A percentile compares a stretch with the other conserved stretches of the same genome.
phyloP scores from a whole-genome alignment of 2,113 vertebrate genomes.

The Alaudala cheleensis region DNA sequence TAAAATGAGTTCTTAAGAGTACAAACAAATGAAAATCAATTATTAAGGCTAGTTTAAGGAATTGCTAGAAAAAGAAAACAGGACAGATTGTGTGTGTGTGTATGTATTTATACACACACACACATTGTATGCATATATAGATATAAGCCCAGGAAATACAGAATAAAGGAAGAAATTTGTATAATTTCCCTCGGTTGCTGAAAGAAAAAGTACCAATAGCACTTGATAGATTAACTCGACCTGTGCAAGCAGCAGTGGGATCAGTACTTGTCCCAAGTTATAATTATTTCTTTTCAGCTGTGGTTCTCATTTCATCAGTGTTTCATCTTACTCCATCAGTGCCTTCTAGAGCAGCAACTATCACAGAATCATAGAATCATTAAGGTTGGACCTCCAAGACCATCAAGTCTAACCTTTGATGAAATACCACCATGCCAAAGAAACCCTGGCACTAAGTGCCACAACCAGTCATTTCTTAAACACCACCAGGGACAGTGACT shows the following conservation, averaged over 20 bases:
- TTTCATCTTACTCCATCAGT: background rate
- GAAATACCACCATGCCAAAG: background rate
- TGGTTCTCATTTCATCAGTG: background rate
- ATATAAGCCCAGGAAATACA: background rate
- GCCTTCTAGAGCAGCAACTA: background rate
- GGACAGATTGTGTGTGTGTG: background rate
- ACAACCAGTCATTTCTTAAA: accelerated
- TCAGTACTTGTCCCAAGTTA: background rate
- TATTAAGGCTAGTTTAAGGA: background rate
- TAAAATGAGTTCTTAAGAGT: background rate
- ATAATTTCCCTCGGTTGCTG: background rate
- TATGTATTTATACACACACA: background rate
- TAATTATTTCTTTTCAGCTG: background rate
- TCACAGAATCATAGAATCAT: background rate
- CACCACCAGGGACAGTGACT: background rate
- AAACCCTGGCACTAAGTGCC: background rate
- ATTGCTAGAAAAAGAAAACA: background rate
- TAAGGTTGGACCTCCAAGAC: background rate
- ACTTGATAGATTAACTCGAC: background rate
- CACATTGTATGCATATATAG: background rate
- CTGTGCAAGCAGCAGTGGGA: background rate
- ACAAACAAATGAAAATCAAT: background rate
- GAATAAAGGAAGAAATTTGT: background rate
- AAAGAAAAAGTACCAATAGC: background rate
- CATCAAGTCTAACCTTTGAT: background rate